Evolutionary conservation across 2,797 vertebrate genomes (phyloP), one percentile per base, ranked within the genome.

Genomic region (Periparus ater): DNA sequence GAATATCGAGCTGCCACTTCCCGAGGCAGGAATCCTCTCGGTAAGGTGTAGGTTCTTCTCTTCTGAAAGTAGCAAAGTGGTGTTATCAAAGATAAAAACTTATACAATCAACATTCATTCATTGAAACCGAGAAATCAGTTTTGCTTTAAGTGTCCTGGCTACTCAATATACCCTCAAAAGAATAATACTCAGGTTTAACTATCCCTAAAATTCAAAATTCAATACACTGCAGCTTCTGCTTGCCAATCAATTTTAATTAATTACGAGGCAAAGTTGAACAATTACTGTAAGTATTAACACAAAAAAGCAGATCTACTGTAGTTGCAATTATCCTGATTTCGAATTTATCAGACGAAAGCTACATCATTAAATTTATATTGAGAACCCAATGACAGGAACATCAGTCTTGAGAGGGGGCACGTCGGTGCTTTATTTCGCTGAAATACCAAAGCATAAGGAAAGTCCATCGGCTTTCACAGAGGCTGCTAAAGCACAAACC

Each of bases 281-380:
- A 29, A 5, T 20, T 40, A 11, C 17, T 11, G 16, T 3, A 22
- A 1, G 0, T 9, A 34, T 42, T 36, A n/a, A 30, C 11, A 47
- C 9, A 62, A 45, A 72, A 72, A 57, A 10, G 0, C 2, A 13
- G 2, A 3, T 32, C 11, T 11, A 13, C 10, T 7, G 3, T 5
- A 36, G 9, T 21, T 20, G 10, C 10, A 54, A 3, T 6, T 19
- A 8, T 15, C 8, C 17, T 21, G 17, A 27, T 7, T 79, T 7
- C 3, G 11, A 84, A 27, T 58, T 38, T n/a, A 48, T 51, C 11
- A 34, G 17, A 42, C 0, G 0, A 38, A 68, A 54, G 17, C 2
- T 7, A 4, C 4, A 66, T n/a, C 0, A 0, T 25, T 17, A 19
- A 10, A 6, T 7, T 19, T 38, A 1, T 1, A 3, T 6, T 26